phyloP scores from a whole-genome alignment of 2,113 vertebrate genomes.

The Syngnathus scovelli region DNA sequence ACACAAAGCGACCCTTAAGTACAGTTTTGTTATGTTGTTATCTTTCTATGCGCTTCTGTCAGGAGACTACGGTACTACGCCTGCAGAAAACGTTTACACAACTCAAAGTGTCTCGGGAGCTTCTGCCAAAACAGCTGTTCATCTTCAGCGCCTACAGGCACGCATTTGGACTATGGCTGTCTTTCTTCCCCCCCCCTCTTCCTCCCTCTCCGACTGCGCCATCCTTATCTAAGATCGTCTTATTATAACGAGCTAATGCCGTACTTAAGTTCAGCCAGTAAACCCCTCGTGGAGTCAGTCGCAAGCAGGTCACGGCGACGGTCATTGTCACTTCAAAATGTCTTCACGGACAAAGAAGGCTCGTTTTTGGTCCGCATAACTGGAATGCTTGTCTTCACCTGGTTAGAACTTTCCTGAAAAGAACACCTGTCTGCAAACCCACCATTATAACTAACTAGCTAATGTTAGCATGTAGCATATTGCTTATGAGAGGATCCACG shows the following conservation, averaged over 20 bases:
- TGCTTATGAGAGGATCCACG: not conserved
- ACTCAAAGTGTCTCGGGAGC: slow-evolving; percentile 56
- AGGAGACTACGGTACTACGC: slow-evolving; percentile 39
- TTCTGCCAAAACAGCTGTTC: slow-evolving; percentile 57
- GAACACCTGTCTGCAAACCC: too few relatives aligned
- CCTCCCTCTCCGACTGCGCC: slow-evolving; percentile 18
- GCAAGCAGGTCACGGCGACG: slow-evolving; percentile 9
- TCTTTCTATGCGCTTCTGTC: slow-evolving; percentile 41
- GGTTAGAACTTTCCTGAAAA: not conserved
- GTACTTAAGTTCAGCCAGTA: not conserved
- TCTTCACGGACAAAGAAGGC: slow-evolving; percentile 6
- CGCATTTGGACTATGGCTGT: slow-evolving; percentile 19
- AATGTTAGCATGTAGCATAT: not conserved
- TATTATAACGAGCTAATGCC: slow-evolving; percentile 13
- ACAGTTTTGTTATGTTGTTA: slow-evolving; percentile 16
- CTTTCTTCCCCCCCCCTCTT: slow-evolving; percentile 14
- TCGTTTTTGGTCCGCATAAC: slow-evolving; percentile 42
- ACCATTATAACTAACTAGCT: too few relatives aligned
- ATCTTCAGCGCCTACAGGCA: slow-evolving; percentile 41
- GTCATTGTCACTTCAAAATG: slow-evolving; percentile 6
- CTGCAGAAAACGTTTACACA: slow-evolving; percentile 57
- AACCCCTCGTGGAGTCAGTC: too few relatives aligned
- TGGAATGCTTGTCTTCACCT: slow-evolving; percentile 52
- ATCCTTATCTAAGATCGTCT: slow-evolving; percentile 36
- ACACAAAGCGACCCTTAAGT: slow-evolving; percentile 19